These are phyloP conservation scores for Ormyrus rosae DNA, from an alignment of 2,888 invertebrate genomes.

Conservation along the genomic window DNA sequence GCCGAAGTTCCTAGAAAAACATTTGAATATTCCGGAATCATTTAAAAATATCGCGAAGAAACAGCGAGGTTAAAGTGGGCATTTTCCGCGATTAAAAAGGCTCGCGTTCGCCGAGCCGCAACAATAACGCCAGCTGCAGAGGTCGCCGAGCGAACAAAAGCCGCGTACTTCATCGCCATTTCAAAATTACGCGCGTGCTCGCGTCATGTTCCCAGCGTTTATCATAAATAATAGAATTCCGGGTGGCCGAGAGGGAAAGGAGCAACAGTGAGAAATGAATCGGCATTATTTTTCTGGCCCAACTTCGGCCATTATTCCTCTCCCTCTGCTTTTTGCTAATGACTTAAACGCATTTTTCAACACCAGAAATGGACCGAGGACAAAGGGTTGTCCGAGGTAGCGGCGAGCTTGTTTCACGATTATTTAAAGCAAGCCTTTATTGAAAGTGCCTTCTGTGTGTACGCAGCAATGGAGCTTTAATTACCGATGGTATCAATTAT, in stretches of 20 bases:
- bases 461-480: not conserved
- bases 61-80: not conserved
- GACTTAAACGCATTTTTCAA: slow-evolving; percentile 36
- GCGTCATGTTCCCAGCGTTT: slow-evolving; percentile 26
- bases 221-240: slow-evolving; percentile 58
- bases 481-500: slow-evolving; percentile 19
- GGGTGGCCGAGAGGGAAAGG: slow-evolving; percentile 32
- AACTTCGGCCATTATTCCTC: no score
- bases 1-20: no score
- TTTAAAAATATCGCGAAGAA: no score
- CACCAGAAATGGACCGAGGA: not conserved
- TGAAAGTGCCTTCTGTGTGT: not conserved
- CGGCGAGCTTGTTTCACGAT: no score
- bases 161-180: slow-evolving; percentile 53
- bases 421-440: no score
- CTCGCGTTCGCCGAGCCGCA: not conserved
- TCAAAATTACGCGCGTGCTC: slow-evolving; percentile 52
- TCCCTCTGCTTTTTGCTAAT: slow-evolving; percentile 27
- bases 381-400: no score
- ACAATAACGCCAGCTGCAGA: slow-evolving; percentile 32
- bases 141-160: slow-evolving; percentile 31
- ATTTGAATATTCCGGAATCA: no score
- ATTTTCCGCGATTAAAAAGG: slow-evolving; percentile 34
- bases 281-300: not conserved
- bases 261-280: not conserved